Evolutionary conservation across 2,888 invertebrate species (phyloP), one percentile per base, ranked within the genome.

Genomic region (Stenurella melanura): DNA sequence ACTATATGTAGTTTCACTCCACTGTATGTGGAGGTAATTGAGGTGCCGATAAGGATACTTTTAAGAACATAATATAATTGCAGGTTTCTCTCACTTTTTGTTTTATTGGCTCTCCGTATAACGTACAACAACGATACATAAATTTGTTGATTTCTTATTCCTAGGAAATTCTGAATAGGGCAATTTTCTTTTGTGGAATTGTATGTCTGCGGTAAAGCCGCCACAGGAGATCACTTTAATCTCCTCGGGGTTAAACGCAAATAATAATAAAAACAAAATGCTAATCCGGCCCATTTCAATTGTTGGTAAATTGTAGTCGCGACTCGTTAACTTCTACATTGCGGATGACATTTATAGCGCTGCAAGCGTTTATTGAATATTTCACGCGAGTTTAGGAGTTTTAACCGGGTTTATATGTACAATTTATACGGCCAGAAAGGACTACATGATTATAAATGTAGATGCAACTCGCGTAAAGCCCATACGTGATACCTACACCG

Each of bases 281-380:
- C 21, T 60, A 60, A 26, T 26, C 60, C 60, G 12, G 12, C 21
- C 21, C 12, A 26, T 21, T 60, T 60, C 21, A 30, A n/a, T 21
- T 50, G 50, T 50, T 50, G 50, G 50, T 50, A 50, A n/a, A 50
- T 50, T 50, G 50, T 50, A 50, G 50, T 50, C 6, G 6, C n/a
- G 50, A 50, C 50, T 50, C 50, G 50, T 50, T 50, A 50, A 50
- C n/a, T 50, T 50, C 50, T 50, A n/a, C 61, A 17, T 17, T 17
- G 61, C 61, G 61, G 30, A 17, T 34, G 61, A 17, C 34, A 30
- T 63, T 30, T 34, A 34, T 34, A n/a, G 34, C 34, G 1, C 18
- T 17, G 61, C 61, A 12, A 34, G 17, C 30, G 17, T 63, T 63
- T 34, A 63, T 63, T 63, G 26, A 63, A 63, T 34, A 63, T 34